Percentiles rank a stretch among this genome's conserved stretches.
Conservation (phyloP, 37 sponge, comb jelly and placozoan genomes). For the Amphimedon queenslandica region DNA sequence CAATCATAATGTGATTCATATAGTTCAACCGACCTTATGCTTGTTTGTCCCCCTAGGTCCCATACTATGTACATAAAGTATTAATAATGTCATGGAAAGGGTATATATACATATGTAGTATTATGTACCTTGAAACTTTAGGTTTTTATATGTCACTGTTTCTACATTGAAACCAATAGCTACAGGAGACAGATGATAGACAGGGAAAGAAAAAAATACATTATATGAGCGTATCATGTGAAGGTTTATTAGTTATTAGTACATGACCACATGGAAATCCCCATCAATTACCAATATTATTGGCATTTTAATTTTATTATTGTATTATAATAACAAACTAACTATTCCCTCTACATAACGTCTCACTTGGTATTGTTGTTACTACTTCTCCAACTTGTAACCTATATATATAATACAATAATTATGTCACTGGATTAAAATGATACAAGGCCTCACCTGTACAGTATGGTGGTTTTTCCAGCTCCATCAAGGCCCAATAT, state of each 20-base stretch:
- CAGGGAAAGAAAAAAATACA: not conserved
- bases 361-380: constrained; percentile 98
- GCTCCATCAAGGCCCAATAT: constrained; percentile 99
- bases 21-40: constrained; percentile 69
- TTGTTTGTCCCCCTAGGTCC: constrained; percentile 98
- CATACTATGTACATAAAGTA: constrained; percentile 80
- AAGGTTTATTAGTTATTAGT: too few relatives aligned
- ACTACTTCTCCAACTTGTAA: constrained; percentile 99
- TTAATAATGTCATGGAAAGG: not conserved
- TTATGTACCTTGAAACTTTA: constrained; percentile 93
- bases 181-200: constrained; percentile 25
- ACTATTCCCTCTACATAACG: not conserved
- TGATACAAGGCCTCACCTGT: constrained; percentile 47
- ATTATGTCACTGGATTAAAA: not conserved
- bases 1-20: not conserved
- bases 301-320: too few relatives aligned
- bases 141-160: constrained; percentile 95
- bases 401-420: constrained; percentile 35
- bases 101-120: not conserved
- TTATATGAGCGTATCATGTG: too few relatives aligned
- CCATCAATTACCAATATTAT: too few relatives aligned
- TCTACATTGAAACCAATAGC: constrained; percentile 99
- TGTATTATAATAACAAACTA: too few relatives aligned
- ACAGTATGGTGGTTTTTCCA: constrained; percentile 97
- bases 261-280: too few relatives aligned